Evolutionary conservation across 1,140 invertebrate genomes (phyloP).

Genomic region (Diploscapter pachys): DNA sequence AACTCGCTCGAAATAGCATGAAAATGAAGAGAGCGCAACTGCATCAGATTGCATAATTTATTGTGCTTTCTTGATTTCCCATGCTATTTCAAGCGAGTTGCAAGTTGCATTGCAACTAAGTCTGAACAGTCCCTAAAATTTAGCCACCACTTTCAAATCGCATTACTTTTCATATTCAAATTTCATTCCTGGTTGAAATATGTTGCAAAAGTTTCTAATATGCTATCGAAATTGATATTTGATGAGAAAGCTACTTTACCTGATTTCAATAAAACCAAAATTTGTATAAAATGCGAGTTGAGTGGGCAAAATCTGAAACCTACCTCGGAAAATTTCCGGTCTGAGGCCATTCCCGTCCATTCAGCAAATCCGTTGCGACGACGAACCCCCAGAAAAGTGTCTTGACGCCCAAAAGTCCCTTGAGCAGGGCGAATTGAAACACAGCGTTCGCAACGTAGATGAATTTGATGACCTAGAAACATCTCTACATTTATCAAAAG

Average conservation of each 20-base stretch:
- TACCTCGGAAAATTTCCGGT: slow-evolving; percentile 56
- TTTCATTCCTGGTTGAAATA: too few relatives aligned
- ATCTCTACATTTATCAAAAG: not conserved
- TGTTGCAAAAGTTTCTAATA: too few relatives aligned
- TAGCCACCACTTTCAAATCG: too few relatives aligned
- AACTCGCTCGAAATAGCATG: too few relatives aligned
- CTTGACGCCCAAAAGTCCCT: slow-evolving; percentile 51
- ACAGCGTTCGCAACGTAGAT: slow-evolving; percentile 52
- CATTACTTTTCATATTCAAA: too few relatives aligned
- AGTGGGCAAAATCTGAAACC: not conserved
- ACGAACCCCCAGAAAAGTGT: slow-evolving; percentile 48
- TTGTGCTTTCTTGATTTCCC: too few relatives aligned
- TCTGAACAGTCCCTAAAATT: too few relatives aligned
- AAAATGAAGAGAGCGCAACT: too few relatives aligned
- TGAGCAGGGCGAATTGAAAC: slow-evolving; percentile 53
- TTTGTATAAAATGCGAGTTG: not conserved
- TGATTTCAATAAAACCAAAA: not conserved
- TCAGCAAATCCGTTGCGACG: slow-evolving; percentile 45
- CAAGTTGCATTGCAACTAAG: too few relatives aligned
- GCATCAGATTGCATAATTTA: too few relatives aligned
- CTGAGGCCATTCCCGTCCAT: slow-evolving; percentile 54
- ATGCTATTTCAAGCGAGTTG: too few relatives aligned
- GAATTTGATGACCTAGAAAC: slow-evolving; percentile 45
- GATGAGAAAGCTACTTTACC: not conserved
- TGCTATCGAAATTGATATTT: not conserved